Percentiles rank a stretch among this genome's conserved stretches.
Conservation (phyloP, 2,888 invertebrate species). For the Conchocele bisecta region DNA sequence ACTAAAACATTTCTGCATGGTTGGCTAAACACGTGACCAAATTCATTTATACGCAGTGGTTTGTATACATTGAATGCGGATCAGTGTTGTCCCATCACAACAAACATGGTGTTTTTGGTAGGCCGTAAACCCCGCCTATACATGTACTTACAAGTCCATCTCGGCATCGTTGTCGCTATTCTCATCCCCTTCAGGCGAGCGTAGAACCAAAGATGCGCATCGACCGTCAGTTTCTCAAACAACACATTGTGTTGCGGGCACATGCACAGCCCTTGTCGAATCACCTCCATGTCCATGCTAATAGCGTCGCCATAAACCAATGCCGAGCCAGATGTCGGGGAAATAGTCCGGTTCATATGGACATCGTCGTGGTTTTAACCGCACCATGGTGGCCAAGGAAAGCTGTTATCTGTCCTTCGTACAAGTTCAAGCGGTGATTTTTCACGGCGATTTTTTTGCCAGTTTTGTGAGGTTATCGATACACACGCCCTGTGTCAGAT, state of each 20-base stretch:
- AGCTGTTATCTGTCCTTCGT: conserved; percentile 82
- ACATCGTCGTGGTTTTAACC: conserved; percentile 82
- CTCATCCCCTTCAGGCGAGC: conserved; percentile 83
- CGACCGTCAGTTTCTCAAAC: conserved; percentile 87
- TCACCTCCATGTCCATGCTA: conserved; percentile 86
- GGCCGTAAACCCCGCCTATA: too few species aligned
- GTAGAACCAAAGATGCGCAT: conserved; percentile 88
- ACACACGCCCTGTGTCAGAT: conserved; percentile 77
- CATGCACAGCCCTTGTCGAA: conserved; percentile 90
- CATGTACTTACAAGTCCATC: conserved; percentile 82
- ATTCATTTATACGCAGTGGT: too few species aligned
- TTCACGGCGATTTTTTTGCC: conserved; percentile 81
- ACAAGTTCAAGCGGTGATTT: conserved; percentile 78
- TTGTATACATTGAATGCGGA: too few species aligned
- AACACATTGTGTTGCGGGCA: conserved; percentile 95
- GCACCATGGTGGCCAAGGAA: conserved; percentile 82
- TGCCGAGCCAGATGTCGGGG: conserved; percentile 90
- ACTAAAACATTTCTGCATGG: too few species aligned
- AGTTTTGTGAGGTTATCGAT: conserved; percentile 79
- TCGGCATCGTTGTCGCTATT: conserved; percentile 83
- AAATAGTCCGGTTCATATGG: too few species aligned
- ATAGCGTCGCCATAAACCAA: conserved; percentile 89
- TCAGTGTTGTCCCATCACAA: too few species aligned
- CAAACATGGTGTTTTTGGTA: too few species aligned
- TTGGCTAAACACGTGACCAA: too few species aligned